Evolutionary conservation across 1,140 invertebrate genomes (phyloP), one percentile per base, ranked within the genome.

Genomic region (Drosophila insularis): DNA sequence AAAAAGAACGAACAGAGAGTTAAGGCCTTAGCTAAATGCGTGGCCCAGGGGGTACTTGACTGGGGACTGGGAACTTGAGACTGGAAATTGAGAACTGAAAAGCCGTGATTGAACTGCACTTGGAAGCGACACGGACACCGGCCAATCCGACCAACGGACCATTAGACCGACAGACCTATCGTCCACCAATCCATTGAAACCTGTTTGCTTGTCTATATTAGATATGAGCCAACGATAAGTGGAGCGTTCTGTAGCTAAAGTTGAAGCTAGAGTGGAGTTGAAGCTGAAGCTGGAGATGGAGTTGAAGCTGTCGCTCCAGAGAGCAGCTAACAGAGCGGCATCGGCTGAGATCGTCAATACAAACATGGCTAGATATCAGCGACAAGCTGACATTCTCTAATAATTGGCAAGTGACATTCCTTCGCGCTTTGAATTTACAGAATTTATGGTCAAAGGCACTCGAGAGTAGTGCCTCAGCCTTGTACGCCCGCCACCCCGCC

Each of bases 301-400:
- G 17, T 39, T 37, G 27, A 63, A 65, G 72, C 56, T 73, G 71
- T 53, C 69, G 62, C 71, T 40, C 27, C 56, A 77, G 71, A 68
- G 43, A 50, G 43, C 43, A 50, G 43, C 43, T 21, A 50, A 8
- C 14, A 7, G 14, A 50, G 68, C 69, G 37, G 32, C 71, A 65
- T 72, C 75, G 63, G 75, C 67, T 87, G 66, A 87, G 81, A 86
- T 87, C 81, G 81, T 86, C 81, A 86, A 87, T 89, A 89, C 84
- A 87, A 87, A 87, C 82, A 87, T 87, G 82, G 82, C 84, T 82
- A 89, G 84, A 87, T 89, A 87, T 87, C 82, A 87, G 84, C 84
- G 82, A 82, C 84, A 87, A 87, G 82, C 72, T 89, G 84, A 87
- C 82, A 89, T 87, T 87, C 82, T 87, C 84, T 84, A 87, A 87